Base-by-base conservation (phyloP, 92 coral and sea anemone genomes). In the Micromussa lordhowensis region DNA sequence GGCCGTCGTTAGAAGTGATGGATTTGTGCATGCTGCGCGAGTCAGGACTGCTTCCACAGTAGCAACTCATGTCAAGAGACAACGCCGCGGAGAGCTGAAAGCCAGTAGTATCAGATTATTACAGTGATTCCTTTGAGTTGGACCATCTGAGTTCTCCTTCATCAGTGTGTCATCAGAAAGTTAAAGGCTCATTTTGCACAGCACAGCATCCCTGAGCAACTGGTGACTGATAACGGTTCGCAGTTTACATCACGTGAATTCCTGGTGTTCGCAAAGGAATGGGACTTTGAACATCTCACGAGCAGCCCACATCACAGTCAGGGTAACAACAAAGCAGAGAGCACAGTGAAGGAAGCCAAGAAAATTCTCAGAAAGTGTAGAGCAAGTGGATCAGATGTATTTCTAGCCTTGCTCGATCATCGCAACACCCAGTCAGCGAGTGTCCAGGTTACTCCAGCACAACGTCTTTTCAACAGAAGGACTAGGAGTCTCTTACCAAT, bases 191-290 rank as follows among this genome's bases (percentile, higher is more conserved):
- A 36, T 36, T 36, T 36, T 36, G 38, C 4, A 5, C 38, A 36
- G 3, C 91, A 88, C 48, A 81, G 91, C 16, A 78, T 77, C 11
- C 84, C 77, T 12, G 76, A 86, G 71, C 81, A 86, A 32, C 83
- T 77, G 12, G 57, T 81, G 19, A 70, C 76, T 1, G 91, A 88
- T 35, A 81, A 58, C 36, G 78, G 87, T 9, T 75, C 86, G 14
- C 86, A 82, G 22, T 82, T 70, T 48, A 75, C 61, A 1, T 77
- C 75, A 15, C 73, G 73, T 12, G 86, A 54, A 35, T 88, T 81
- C 73, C 71, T 53, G 14, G 34, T 34, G 19, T 88, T 88, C 40
- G 70, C 87, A 1, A 70, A 81, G 51, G 91, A 88, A 17, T 88
- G 86, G 82, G 77, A 86, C 64, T 86, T 86, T 77, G 64, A 77